A percentile compares a stretch with the other conserved stretches of the same genome.
Evolutionary conservation across 2,113 vertebrate genomes (phyloP).

Genomic region (Forbesichthys papilliferus): DNA sequence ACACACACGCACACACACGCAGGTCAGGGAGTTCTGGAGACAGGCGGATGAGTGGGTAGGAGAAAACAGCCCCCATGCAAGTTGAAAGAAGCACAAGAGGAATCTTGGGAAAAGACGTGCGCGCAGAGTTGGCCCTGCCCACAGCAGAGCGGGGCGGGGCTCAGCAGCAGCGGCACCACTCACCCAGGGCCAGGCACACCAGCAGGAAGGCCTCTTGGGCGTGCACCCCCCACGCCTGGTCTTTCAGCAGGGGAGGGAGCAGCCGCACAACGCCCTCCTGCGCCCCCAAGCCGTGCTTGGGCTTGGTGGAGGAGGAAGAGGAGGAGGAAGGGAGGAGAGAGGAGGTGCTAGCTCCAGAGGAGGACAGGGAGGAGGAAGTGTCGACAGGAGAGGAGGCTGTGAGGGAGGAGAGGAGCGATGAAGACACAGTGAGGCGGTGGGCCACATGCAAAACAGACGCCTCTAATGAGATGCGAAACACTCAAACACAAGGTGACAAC

Average conservation of each 20-base stretch:
- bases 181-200: slow-evolving; percentile 96
- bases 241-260: slow-evolving; percentile 91
- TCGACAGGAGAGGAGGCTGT: slow-evolving; percentile 81
- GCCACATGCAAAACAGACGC: slow-evolving; percentile 46
- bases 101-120: not conserved
- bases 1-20: too few species aligned
- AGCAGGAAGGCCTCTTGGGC: slow-evolving; percentile 84
- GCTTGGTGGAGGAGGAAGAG: slow-evolving; percentile 77
- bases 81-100: slow-evolving; percentile 4
- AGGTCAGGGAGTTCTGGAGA: slow-evolving; percentile 9
- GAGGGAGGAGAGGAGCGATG: slow-evolving; percentile 52
- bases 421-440: slow-evolving; percentile 57
- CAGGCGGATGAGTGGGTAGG: not conserved
- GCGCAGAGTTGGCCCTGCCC: not conserved
- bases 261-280: slow-evolving; percentile 78
- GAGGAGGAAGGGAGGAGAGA: slow-evolving; percentile 79
- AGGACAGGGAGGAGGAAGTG: slow-evolving; percentile 84
- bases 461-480: slow-evolving; percentile 52
- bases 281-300: slow-evolving; percentile 68
- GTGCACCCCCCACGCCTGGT: slow-evolving; percentile 88
- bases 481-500: not conserved
- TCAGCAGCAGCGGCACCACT: slow-evolving; percentile 73
- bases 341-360: slow-evolving; percentile 76
- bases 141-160: slow-evolving; percentile 1
- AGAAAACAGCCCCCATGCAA: slow-evolving; percentile 47